Conservation (phyloP, 2,113 vertebrate genomes). For the Ascaphus truei region DNA sequence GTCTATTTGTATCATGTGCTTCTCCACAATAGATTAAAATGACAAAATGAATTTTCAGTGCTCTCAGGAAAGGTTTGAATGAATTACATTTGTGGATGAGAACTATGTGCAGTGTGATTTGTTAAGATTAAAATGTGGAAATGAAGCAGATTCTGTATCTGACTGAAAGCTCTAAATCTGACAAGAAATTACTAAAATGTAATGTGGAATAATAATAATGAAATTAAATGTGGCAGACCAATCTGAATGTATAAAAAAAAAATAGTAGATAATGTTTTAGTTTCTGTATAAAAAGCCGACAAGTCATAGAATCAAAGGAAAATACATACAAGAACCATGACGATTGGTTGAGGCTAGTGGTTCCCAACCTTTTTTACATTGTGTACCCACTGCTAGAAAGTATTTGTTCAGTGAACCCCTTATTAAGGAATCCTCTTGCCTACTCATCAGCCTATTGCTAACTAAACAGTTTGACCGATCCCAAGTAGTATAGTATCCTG, state of each 20-base stretch:
- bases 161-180: conserved; percentile 24
- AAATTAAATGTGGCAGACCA: conserved; percentile 35
- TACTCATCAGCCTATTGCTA: too few relatives aligned
- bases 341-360: too few relatives aligned
- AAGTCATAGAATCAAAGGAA: neutral
- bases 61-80: conserved; percentile 40
- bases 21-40: conserved; percentile 42
- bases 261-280: neutral
- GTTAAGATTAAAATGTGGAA: conserved; percentile 23
- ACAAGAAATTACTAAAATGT: conserved; percentile 18
- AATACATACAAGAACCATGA: neutral
- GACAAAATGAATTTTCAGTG: conserved; percentile 41
- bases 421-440: too few relatives aligned
- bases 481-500: too few relatives aligned
- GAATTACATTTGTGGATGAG: conserved; percentile 40
- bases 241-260: neutral
- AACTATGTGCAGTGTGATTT: conserved; percentile 44
- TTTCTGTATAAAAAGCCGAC: neutral
- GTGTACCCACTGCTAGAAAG: too few relatives aligned
- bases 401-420: too few relatives aligned
- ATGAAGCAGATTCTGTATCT: conserved; percentile 33
- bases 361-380: too few relatives aligned
- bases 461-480: too few relatives aligned
- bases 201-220: conserved; percentile 29
- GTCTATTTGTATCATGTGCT: conserved; percentile 40